Conservation (phyloP, 2,113 vertebrate species). For the Platanista minor region DNA sequence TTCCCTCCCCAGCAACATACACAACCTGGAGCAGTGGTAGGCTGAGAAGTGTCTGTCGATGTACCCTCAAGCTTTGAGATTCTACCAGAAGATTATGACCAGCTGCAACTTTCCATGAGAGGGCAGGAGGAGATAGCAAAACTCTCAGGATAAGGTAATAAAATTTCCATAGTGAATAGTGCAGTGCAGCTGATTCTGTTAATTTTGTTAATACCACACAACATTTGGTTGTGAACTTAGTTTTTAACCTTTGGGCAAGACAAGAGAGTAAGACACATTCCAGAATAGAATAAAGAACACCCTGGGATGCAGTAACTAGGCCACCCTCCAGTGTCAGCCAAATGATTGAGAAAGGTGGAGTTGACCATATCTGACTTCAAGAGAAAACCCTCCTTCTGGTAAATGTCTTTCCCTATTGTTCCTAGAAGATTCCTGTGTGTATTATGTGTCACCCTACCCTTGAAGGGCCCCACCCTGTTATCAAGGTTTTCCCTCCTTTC, state of each 20-base stretch:
- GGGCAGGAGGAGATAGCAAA: no score
- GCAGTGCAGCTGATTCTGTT: neutral
- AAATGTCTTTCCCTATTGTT: neutral
- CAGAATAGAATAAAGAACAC: neutral
- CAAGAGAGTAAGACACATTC: neutral
- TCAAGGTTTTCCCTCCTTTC: neutral
- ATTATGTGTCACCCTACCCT: neutral
- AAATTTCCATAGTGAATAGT: neutral
- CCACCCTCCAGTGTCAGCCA: neutral
- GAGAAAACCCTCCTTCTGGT: neutral
- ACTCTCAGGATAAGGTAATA: no score
- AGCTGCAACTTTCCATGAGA: no score
- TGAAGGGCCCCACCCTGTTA: neutral
- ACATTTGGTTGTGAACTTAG: neutral
- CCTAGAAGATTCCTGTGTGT: neutral
- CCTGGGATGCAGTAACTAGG: fast-evolving
- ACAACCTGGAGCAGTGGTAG: no score
- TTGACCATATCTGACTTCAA: neutral
- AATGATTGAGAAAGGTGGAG: neutral
- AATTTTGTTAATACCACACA: neutral
- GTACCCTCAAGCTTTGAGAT: no score
- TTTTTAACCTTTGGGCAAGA: neutral
- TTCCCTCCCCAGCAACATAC: no score
- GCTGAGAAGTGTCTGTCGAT: no score
- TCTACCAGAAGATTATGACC: no score